Conservation (phyloP, 2,113 vertebrate genomes). For the Pelmatolapia mariae region DNA sequence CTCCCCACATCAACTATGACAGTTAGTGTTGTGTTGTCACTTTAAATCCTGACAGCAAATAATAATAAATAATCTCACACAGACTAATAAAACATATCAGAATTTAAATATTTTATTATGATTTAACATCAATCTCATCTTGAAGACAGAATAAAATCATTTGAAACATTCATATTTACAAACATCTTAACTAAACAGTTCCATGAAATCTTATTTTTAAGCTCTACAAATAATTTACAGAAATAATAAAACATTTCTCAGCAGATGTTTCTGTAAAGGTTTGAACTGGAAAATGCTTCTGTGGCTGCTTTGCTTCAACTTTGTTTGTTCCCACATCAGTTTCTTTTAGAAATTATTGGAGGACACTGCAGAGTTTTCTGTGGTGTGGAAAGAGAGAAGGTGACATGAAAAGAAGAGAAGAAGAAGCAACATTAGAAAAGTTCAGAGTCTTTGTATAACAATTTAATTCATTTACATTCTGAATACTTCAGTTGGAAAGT, state of each 20-base stretch:
- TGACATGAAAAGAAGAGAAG: rapidly evolving
- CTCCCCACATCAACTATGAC: rapidly evolving
- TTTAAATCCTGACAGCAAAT: background rate
- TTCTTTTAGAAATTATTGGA: background rate
- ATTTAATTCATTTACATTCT: background rate
- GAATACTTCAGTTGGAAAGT: background rate
- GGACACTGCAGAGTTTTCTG: background rate
- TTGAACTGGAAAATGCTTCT: background rate
- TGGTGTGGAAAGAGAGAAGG: background rate
- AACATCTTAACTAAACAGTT: background rate
- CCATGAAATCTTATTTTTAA: background rate
- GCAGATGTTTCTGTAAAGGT: background rate
- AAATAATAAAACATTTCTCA: rapidly evolving
- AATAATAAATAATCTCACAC: background rate
- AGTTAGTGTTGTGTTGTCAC: background rate
- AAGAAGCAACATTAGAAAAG: background rate
- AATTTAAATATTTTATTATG: background rate
- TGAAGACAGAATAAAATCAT: background rate
- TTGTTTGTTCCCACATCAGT: background rate
- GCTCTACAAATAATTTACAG: background rate
- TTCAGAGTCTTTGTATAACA: background rate
- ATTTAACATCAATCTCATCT: background rate
- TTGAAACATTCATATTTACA: background rate
- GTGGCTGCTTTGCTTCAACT: background rate
- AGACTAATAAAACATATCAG: background rate